phyloP scores from a whole-genome alignment of 2,113 vertebrate genomes.

The Megaleporinus macrocephalus region DNA sequence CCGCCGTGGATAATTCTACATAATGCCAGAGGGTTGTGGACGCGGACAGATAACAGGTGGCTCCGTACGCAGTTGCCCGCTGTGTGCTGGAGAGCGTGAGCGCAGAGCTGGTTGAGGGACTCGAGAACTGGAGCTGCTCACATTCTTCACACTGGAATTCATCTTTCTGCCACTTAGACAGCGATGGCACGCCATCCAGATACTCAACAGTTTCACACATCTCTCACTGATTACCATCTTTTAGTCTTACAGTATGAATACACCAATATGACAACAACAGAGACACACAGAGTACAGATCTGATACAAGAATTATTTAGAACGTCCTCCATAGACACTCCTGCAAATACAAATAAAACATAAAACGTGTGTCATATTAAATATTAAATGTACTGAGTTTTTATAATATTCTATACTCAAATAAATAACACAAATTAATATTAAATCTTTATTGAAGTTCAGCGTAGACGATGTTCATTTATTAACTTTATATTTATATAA shows the following conservation, averaged over 20 bases:
- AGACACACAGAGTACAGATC: too few relatives aligned
- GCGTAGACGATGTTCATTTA: too few relatives aligned
- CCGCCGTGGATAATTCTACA: constrained; percentile 73
- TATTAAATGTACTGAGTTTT: too few relatives aligned
- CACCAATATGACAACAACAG: neutral
- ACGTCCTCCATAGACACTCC: too few relatives aligned
- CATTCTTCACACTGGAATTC: constrained; percentile 63
- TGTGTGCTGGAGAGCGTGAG: neutral
- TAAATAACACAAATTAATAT: too few relatives aligned
- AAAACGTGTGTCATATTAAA: too few relatives aligned
- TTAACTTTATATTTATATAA: too few relatives aligned
- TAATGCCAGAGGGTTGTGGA: constrained; percentile 70
- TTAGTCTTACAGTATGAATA: neutral
- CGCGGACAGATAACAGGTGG: constrained; percentile 78
- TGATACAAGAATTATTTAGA: too few relatives aligned
- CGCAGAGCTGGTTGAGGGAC: constrained; percentile 52
- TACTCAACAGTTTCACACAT: constrained; percentile 35
- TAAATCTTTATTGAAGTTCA: too few relatives aligned
- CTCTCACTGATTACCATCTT: neutral
- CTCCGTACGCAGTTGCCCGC: constrained; percentile 47
- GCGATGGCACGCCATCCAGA: constrained; percentile 10
- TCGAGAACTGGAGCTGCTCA: constrained; percentile 56
- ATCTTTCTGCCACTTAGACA: constrained; percentile 43
- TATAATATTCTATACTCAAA: too few relatives aligned
- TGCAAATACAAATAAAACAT: too few relatives aligned